Conservation (phyloP, 1,140 invertebrate genomes). For the Drosophila baimaii region DNA sequence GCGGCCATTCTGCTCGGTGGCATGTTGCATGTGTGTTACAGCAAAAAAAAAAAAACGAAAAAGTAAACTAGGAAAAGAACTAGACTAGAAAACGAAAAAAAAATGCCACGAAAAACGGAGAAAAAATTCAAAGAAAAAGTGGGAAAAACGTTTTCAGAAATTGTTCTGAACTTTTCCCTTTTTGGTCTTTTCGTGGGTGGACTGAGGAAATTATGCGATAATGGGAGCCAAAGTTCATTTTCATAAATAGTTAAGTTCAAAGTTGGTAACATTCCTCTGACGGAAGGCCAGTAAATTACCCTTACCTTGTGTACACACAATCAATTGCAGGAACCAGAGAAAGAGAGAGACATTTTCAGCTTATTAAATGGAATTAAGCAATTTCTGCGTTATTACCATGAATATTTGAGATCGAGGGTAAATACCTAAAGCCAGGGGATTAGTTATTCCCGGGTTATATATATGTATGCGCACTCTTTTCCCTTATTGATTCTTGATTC, state of each 20-base stretch:
- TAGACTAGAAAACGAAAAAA: background rate
- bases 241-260: conserved; percentile 56
- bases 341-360: conserved; percentile 66
- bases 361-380: conserved; percentile 78
- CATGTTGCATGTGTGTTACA: conserved; percentile 49
- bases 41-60: conserved; percentile 7
- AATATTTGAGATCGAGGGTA: conserved; percentile 65
- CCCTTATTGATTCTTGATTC: conserved; percentile 66
- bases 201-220: conserved; percentile 46
- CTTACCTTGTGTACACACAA: conserved; percentile 57
- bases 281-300: conserved; percentile 49
- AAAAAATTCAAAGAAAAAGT: conserved; percentile 20
- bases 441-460: conserved; percentile 32
- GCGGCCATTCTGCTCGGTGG: conserved; percentile 54
- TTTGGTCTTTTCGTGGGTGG: background rate
- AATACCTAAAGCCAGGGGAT: conserved; percentile 50
- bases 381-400: conserved; percentile 64
- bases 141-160: conserved; percentile 34
- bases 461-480: conserved; percentile 6
- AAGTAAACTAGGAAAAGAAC: conserved; percentile 5
- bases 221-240: conserved; percentile 48
- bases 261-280: conserved; percentile 33
- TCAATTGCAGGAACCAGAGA: conserved; percentile 53
- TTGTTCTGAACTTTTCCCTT: conserved; percentile 30
- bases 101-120: too few species aligned